Percentiles rank a stretch among this genome's conserved stretches.
phyloP scores from a whole-genome alignment of 2,113 vertebrate genomes.

The Aegotheles bennettii region DNA sequence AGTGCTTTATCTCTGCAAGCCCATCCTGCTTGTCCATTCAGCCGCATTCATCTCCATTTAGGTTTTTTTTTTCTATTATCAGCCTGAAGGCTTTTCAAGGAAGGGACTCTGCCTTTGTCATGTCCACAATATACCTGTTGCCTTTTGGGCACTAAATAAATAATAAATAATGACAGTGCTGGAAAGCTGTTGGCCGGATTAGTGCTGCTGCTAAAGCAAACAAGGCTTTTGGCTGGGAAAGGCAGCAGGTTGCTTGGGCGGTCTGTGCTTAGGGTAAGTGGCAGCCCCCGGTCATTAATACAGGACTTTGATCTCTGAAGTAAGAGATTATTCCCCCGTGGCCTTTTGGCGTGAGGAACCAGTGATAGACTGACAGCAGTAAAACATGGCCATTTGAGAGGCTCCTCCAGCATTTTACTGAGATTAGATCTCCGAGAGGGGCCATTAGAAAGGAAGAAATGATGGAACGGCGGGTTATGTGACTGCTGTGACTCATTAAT shows the following conservation, averaged over 20 bases:
- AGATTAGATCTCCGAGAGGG: constrained; percentile 53
- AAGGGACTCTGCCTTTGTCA: neutral
- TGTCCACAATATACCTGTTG: neutral
- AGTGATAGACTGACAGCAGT: constrained; percentile 26
- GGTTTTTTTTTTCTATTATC: neutral
- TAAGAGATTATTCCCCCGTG: neutral
- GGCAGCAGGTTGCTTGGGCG: neutral
- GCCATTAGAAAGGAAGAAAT: constrained; percentile 4
- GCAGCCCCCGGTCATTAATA: neutral
- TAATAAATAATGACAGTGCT: neutral
- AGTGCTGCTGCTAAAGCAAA: neutral
- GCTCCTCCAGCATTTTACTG: constrained; percentile 41
- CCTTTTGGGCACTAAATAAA: neutral
- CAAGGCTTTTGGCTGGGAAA: neutral
- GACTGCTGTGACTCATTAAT: constrained; percentile 56
- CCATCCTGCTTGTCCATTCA: neutral
- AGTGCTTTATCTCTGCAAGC: neutral
- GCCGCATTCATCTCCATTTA: neutral
- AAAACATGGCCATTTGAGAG: constrained; percentile 24
- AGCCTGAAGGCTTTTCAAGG: neutral
- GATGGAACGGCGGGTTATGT: neutral
- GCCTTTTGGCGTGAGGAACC: neutral
- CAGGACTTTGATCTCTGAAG: constrained; percentile 29
- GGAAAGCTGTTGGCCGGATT: neutral
- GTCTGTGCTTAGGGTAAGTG: neutral